A percentile compares a stretch with the other conserved stretches of the same genome.
Evolutionary conservation across 2,113 vertebrate genomes (phyloP).

Genomic region (Oryzias celebensis): DNA sequence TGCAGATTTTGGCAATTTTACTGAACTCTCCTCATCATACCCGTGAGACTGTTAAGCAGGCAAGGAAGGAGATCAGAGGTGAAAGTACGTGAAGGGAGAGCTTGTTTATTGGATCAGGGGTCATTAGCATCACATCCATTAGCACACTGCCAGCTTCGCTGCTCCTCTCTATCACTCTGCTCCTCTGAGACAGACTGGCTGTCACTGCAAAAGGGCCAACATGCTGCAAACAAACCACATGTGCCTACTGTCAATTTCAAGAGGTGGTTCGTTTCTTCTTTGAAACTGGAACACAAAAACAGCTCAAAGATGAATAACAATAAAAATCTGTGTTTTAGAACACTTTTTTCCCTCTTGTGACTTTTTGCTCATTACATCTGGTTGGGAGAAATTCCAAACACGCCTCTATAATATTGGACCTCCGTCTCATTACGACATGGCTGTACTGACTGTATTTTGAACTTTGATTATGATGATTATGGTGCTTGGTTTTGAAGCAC

Average conservation of each 20-base stretch:
- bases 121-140: constrained; percentile 73
- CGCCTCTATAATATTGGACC: neutral
- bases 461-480: constrained; percentile 2
- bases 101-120: constrained; percentile 64
- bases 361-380: neutral
- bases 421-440: neutral
- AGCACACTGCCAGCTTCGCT: constrained; percentile 53
- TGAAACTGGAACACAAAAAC: constrained; percentile 32
- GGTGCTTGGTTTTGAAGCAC: neutral
- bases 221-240: constrained; percentile 45
- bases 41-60: constrained; percentile 40
- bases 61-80: constrained; percentile 49
- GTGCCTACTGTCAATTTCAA: constrained; percentile 51
- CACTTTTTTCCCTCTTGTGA: no score
- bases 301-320: constrained; percentile 31
- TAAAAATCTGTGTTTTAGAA: neutral
- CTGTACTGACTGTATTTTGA: neutral
- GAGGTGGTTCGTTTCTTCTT: constrained; percentile 37
- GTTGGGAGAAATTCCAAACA: neutral
- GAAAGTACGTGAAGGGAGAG: constrained; percentile 22
- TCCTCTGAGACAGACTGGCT: constrained; percentile 53
- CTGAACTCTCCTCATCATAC: constrained; percentile 30
- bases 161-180: constrained; percentile 51
- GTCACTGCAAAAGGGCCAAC: constrained; percentile 51
- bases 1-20: constrained; percentile 6